Evolutionary conservation across 1,140 invertebrate species (phyloP).

Genomic region (Pseudomyrmex sp.): DNA sequence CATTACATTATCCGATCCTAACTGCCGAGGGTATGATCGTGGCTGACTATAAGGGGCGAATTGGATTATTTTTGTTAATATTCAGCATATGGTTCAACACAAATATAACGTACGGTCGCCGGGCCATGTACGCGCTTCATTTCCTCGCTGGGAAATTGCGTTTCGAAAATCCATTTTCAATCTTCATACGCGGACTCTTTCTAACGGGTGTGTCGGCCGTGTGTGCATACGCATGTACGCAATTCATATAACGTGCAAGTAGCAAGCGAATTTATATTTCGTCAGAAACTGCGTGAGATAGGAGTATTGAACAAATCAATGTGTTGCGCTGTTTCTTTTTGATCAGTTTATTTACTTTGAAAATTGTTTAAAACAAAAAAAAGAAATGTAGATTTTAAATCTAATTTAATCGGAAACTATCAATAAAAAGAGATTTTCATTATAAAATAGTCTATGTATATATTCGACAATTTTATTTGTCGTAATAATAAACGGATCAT

Average conservation of each 20-base stretch:
- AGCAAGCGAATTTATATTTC: conserved; percentile 50
- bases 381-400: background rate
- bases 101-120: conserved; percentile 47
- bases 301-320: conserved; percentile 21
- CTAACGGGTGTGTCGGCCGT: conserved; percentile 43
- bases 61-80: conserved; percentile 73
- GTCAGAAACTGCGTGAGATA: conserved; percentile 36
- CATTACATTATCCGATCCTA: conserved; percentile 15
- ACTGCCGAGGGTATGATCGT: background rate
- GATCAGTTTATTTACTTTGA: background rate
- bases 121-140: conserved; percentile 68
- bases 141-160: conserved; percentile 74
- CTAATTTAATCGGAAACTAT: background rate
- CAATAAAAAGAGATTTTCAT: background rate
- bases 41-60: conserved; percentile 27
- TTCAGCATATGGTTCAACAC: conserved; percentile 54
- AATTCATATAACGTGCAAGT: conserved; percentile 16
- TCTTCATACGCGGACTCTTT: conserved; percentile 66
- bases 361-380: background rate
- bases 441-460: background rate
- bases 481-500: background rate
- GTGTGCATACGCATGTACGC: background rate
- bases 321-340: background rate
- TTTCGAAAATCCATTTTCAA: conserved; percentile 76
- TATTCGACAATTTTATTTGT: background rate